Evolutionary conservation across 2,888 invertebrate genomes (phyloP).

Genomic region (Brenthis hecate): DNA sequence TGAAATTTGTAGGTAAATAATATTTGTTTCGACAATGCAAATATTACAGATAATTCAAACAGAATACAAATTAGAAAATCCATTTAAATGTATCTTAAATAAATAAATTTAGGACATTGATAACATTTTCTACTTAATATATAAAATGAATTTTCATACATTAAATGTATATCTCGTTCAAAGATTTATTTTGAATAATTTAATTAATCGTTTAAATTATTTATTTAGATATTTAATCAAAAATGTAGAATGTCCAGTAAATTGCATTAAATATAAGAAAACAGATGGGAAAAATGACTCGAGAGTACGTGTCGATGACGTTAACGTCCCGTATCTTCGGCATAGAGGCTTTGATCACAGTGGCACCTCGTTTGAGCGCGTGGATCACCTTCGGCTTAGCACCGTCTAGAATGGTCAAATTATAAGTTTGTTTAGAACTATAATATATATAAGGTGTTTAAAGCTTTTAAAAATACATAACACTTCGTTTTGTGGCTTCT

Average conservation of each 20-base stretch:
- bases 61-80: too few species aligned
- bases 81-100: too few species aligned
- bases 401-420: constrained; percentile 67
- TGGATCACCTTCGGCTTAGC: constrained; percentile 88
- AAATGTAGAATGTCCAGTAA: constrained; percentile 97
- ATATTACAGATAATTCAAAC: too few species aligned
- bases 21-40: too few species aligned
- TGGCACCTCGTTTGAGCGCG: constrained; percentile 91
- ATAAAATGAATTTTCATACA: too few species aligned
- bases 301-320: constrained; percentile 98
- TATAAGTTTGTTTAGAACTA: background rate
- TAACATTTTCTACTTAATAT: background rate
- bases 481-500: too few species aligned
- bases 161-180: too few species aligned
- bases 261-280: constrained; percentile 97
- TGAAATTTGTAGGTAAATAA: background rate
- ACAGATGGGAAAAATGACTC: constrained; percentile 97
- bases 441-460: too few species aligned
- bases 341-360: constrained; percentile 93
- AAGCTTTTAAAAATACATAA: too few species aligned
- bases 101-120: background rate
- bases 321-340: constrained; percentile 99
- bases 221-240: constrained; percentile 76
- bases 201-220: background rate
- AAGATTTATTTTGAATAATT: too few species aligned